Conservation (phyloP, 2,113 vertebrate genomes). For the Leucosticte australis region DNA sequence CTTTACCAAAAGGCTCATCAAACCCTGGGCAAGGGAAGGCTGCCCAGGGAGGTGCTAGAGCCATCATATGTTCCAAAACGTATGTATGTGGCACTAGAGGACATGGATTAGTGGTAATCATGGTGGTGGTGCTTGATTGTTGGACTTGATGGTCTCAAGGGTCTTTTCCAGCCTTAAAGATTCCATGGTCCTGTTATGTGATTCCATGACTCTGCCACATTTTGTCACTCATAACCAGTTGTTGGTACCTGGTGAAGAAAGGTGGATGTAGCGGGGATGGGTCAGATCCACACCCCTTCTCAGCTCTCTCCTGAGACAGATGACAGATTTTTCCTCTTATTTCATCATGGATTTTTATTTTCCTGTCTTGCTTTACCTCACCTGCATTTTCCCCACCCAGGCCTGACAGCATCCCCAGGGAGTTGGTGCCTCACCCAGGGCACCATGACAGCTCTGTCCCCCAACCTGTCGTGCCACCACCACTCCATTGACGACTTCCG, state of each 20-base stretch:
- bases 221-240: background rate
- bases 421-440: background rate
- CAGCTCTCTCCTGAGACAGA: background rate
- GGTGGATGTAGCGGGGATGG: fast-evolving
- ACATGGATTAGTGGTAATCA: background rate
- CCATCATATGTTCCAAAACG: fast-evolving
- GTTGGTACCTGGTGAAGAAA: background rate
- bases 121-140: background rate
- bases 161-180: background rate
- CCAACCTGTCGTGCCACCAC: constrained; percentile 37
- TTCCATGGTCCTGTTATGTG: background rate
- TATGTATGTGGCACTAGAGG: background rate
- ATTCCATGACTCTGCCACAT: background rate
- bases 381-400: background rate
- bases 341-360: background rate
- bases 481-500: constrained; percentile 88
- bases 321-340: background rate
- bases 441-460: background rate
- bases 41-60: background rate
- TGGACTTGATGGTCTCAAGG: background rate
- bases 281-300: background rate
- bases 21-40: no score
- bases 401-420: background rate
- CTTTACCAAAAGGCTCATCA: background rate
- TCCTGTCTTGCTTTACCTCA: background rate